Base-by-base conservation (phyloP, 1,140 invertebrate species). In the Drosophila serrata region DNA sequence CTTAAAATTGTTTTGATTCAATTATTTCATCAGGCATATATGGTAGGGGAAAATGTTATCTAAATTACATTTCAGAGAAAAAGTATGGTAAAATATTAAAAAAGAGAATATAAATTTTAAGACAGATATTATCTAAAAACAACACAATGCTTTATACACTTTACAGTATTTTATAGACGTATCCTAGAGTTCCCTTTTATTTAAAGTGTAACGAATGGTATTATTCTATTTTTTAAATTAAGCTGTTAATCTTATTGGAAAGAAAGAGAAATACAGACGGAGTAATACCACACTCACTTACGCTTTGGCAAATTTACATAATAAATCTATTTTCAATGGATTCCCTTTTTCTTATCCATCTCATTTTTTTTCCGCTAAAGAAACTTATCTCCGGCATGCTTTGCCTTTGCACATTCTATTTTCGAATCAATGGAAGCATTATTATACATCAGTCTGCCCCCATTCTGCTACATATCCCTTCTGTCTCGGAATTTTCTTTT, bases 241-340 rank as follows among this genome's bases (percentile, higher is more conserved):
- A 87, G 80, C 82, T 79, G 70, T 73, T 49, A 77, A 76, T 64
- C 57, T 72, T 73, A 74, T 72, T 64, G 59, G 35, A 48, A 43
- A 46, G 11, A 22, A 53, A 11, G n/a, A 55, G 15, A 19, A 17
- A 64, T 27, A 43, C 70, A 51, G 37, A 65, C 59, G 22, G 33
- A 61, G 39, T 19, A 45, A 72, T 39, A 27, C 48, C 27, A 40
- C 61, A 72, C 81, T 85, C 79, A 77, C 86, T 90, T 90, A 82
- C 79, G 69, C 73, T 73, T 81, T 70, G 61, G 80, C 73, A 76
- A 87, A 87, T 91, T 91, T 91, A 75, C 88, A 91, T 91, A 91
- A 81, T 91, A 91, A 91, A 91, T 91, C 82, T 91, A 88, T 84
- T 91, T 91, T 82, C 75, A 84, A 91, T 91, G 82, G 80, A 84